These are phyloP conservation scores for Eupithecia inturbata DNA, from an alignment of 2,888 invertebrate genomes.

Conservation along the genomic window DNA sequence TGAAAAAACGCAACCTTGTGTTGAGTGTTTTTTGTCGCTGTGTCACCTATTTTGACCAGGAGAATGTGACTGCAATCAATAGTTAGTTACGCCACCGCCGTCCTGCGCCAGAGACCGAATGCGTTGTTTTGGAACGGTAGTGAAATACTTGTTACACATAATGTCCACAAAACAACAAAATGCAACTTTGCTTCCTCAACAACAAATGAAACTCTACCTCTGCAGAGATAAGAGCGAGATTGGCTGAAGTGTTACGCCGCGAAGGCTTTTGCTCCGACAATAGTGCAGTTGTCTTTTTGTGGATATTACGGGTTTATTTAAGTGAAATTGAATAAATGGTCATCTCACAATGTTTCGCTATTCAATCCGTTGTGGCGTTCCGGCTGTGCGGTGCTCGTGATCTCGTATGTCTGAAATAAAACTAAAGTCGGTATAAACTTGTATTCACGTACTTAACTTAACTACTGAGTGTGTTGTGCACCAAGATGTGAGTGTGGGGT, in stretches of 20 bases:
- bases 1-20: background rate
- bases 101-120: conserved; percentile 60
- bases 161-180: conserved; percentile 58
- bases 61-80: conserved; percentile 49
- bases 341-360: conserved; percentile 75
- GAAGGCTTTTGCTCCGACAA: conserved; percentile 61
- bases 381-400: conserved; percentile 63
- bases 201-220: conserved; percentile 56
- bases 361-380: conserved; percentile 71
- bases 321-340: conserved; percentile 84
- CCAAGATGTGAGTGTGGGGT: conserved; percentile 71
- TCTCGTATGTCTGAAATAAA: conserved; percentile 57
- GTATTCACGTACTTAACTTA: background rate
- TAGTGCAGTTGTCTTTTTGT: conserved; percentile 75
- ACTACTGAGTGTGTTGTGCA: conserved; percentile 56
- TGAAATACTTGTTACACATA: conserved; percentile 72
- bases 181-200: conserved; percentile 48
- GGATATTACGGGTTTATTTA: conserved; percentile 81
- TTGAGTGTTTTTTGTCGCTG: background rate
- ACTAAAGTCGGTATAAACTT: conserved; percentile 56
- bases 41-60: conserved; percentile 11
- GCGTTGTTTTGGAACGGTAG: conserved; percentile 71
- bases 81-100: conserved; percentile 60
- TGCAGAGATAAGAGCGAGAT: conserved; percentile 56
- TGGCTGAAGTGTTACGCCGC: conserved; percentile 45